A percentile compares a stretch with the other conserved stretches of the same genome.
Conservation (phyloP, 2,113 vertebrate species). For the Romanogobio albipinnatus region DNA sequence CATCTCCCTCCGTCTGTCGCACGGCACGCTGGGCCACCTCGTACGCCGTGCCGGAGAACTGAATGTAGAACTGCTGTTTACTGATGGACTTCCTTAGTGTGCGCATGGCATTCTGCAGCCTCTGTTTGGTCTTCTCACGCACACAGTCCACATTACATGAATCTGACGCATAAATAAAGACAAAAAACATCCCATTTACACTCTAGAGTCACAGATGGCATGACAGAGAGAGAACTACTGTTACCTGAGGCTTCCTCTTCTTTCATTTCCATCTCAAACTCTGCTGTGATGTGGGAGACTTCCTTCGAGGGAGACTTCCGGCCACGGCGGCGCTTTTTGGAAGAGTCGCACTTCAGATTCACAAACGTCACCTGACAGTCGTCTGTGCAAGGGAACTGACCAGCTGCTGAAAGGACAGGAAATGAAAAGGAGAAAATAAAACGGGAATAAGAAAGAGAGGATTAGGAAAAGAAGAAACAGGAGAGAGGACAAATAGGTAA, state of each 20-base stretch:
- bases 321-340: slow-evolving; percentile 90
- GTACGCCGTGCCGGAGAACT: slow-evolving; percentile 91
- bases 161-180: slow-evolving; percentile 76
- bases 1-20: slow-evolving; percentile 75
- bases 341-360: slow-evolving; percentile 93
- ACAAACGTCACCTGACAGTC: slow-evolving; percentile 91
- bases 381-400: slow-evolving; percentile 84
- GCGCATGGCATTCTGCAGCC: slow-evolving; percentile 88
- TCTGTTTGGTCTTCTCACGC: slow-evolving; percentile 86
- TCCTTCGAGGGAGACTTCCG: slow-evolving; percentile 93
- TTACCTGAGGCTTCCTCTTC: slow-evolving; percentile 88
- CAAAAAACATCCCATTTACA: neutral
- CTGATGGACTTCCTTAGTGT: slow-evolving; percentile 91
- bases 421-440: neutral
- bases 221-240: slow-evolving; percentile 33
- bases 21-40: slow-evolving; percentile 89
- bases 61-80: slow-evolving; percentile 94
- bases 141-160: slow-evolving; percentile 87
- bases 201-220: neutral
- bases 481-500: neutral
- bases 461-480: neutral
- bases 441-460: neutral
- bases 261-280: slow-evolving; percentile 93
- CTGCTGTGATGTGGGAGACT: slow-evolving; percentile 91
- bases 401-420: slow-evolving; percentile 62